Conservation (phyloP, 2,797 vertebrate genomes). For the Heterohyrax brucei region DNA sequence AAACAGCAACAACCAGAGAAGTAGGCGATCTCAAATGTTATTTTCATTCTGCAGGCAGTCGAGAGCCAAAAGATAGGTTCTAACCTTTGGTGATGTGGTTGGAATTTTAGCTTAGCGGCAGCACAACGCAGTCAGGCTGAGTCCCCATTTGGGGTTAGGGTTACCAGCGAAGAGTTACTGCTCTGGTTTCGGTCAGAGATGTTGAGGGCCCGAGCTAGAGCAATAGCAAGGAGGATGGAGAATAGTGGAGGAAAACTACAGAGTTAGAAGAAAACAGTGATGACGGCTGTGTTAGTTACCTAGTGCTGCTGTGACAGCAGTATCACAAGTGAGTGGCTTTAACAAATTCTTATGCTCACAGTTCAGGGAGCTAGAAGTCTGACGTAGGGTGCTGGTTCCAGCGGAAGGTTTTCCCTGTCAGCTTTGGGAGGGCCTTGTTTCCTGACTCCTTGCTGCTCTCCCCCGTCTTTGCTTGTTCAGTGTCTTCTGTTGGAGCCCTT, state of each 20-base stretch:
- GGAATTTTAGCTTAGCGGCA: constrained; percentile 21
- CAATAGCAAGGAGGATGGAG: background rate
- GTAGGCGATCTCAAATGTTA: background rate
- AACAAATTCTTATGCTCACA: too few species aligned
- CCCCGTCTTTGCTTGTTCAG: too few species aligned
- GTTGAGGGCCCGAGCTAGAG: background rate
- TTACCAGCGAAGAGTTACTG: background rate
- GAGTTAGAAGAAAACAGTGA: background rate
- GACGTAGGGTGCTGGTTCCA: too few species aligned
- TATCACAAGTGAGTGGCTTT: too few species aligned
- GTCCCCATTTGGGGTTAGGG: background rate
- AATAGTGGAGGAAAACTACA: background rate
- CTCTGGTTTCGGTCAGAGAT: background rate
- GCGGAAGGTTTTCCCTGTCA: too few species aligned
- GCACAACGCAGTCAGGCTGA: background rate
- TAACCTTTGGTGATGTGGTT: background rate
- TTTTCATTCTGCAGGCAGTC: background rate
- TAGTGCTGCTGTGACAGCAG: too few species aligned
- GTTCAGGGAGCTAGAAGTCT: too few species aligned
- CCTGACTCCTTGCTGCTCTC: too few species aligned
- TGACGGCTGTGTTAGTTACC: too few species aligned
- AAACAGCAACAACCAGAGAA: background rate
- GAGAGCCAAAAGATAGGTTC: background rate
- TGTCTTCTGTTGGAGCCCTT: too few species aligned
- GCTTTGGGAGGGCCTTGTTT: too few species aligned